Percentiles rank a stretch among this genome's conserved stretches.
These are phyloP conservation scores for Pocota personata DNA, from an alignment of 2,888 invertebrate genomes.

Conservation along the genomic window DNA sequence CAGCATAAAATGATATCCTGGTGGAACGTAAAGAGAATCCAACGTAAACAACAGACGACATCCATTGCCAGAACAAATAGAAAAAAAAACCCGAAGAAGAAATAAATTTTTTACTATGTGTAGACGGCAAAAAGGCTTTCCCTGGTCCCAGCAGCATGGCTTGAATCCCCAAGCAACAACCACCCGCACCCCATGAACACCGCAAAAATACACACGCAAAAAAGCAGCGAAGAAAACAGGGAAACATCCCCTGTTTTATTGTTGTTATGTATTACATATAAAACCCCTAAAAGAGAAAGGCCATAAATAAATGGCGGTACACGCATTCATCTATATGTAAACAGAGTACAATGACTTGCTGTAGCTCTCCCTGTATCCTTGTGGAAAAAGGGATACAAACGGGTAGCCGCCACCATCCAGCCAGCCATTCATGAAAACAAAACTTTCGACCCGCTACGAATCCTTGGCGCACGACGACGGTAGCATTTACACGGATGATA, in stretches of 20 bases:
- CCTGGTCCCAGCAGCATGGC: constrained; percentile 83
- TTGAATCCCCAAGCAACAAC: constrained; percentile 82
- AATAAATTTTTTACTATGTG: constrained; percentile 73
- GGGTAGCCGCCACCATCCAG: background rate
- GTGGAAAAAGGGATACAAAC: constrained; percentile 22
- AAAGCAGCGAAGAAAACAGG: constrained; percentile 26
- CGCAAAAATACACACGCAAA: constrained; percentile 65
- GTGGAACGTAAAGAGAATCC: constrained; percentile 42
- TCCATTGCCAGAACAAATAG: constrained; percentile 43
- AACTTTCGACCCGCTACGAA: constrained; percentile 45
- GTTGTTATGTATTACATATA: constrained; percentile 46
- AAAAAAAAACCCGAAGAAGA: constrained; percentile 51
- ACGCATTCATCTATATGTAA: constrained; percentile 49
- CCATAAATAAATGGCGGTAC: constrained; percentile 62
- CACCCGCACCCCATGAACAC: constrained; percentile 26
- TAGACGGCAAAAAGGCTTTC: constrained; percentile 78
- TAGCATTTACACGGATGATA: constrained; percentile 50
- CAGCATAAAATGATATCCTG: constrained; percentile 34
- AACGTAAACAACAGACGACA: constrained; percentile 64
- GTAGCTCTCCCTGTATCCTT: constrained; percentile 6
- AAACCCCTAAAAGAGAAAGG: constrained; percentile 39
- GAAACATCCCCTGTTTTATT: constrained; percentile 52
- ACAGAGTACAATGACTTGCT: constrained; percentile 55
- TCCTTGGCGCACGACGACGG: constrained; percentile 44
- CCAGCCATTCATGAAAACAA: constrained; percentile 59